Percentiles rank a stretch among this genome's conserved stretches.
Evolutionary conservation across 1,140 invertebrate species (phyloP).

Genomic region (Brachystomella parvula): DNA sequence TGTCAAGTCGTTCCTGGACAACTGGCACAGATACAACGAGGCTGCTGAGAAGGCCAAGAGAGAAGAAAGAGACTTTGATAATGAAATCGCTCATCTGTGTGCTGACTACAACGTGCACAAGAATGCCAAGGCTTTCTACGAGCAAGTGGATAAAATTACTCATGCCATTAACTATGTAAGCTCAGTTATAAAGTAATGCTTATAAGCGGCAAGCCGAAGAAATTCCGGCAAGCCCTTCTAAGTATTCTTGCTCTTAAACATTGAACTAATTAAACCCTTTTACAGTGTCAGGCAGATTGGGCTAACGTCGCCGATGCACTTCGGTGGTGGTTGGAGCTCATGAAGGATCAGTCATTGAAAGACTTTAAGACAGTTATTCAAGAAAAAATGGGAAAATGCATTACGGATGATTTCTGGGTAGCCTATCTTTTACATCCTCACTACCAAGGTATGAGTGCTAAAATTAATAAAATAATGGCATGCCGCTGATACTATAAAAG

Average conservation of each 20-base stretch:
- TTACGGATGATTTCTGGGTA: neutral
- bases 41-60: neutral
- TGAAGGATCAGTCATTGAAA: neutral
- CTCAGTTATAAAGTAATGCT: neutral
- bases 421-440: conserved; percentile 13
- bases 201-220: neutral
- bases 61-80: neutral
- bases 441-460: conserved; percentile 10
- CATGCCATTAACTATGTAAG: neutral
- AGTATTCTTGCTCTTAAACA: neutral
- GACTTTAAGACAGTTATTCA: neutral
- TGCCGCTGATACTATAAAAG: too few species aligned
- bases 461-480: too few species aligned
- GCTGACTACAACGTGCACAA: neutral
- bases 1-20: conserved; percentile 7
- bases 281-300: conserved; percentile 2
- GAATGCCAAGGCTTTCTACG: neutral
- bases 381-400: neutral
- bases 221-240: neutral
- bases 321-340: neutral
- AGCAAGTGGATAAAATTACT: neutral
- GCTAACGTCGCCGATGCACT: conserved; percentile 11
- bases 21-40: conserved; percentile 13
- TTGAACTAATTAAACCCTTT: neutral
- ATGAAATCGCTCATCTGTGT: neutral